These are phyloP conservation scores for Heterocephalus glaber DNA, from an alignment of 2,113 vertebrate genomes.

Conservation along the genomic window DNA sequence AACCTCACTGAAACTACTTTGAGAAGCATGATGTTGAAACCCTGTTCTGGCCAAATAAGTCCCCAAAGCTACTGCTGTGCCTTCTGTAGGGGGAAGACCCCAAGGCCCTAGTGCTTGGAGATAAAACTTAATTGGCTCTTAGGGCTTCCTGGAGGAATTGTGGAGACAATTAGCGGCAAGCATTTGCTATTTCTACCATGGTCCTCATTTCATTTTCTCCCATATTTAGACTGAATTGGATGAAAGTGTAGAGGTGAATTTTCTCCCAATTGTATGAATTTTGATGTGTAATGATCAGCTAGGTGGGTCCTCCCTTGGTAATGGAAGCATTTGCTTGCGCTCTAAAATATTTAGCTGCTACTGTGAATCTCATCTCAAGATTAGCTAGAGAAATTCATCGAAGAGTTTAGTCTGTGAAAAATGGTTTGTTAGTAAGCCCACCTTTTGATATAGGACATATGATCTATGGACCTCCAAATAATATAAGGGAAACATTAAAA, in stretches of 20 bases:
- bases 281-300: background rate
- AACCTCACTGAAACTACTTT: constrained; percentile 39
- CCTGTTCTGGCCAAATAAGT: background rate
- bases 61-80: background rate
- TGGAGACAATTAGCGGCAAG: constrained; percentile 1
- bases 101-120: background rate
- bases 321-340: background rate
- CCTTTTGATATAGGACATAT: too few relatives aligned
- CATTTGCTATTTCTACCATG: constrained; percentile 37
- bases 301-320: background rate
- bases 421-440: background rate
- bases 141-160: background rate
- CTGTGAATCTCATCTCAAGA: background rate
- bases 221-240: background rate
- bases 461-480: too few relatives aligned
- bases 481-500: too few relatives aligned
- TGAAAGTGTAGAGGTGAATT: constrained; percentile 40
- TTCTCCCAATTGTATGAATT: background rate
- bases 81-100: background rate
- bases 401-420: background rate
- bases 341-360: background rate
- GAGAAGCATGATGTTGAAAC: background rate
- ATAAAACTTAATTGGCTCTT: constrained; percentile 43
- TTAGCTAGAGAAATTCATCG: background rate
- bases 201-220: background rate